phyloP scores from a whole-genome alignment of 2,888 invertebrate species.

The Apamea epomidion region DNA sequence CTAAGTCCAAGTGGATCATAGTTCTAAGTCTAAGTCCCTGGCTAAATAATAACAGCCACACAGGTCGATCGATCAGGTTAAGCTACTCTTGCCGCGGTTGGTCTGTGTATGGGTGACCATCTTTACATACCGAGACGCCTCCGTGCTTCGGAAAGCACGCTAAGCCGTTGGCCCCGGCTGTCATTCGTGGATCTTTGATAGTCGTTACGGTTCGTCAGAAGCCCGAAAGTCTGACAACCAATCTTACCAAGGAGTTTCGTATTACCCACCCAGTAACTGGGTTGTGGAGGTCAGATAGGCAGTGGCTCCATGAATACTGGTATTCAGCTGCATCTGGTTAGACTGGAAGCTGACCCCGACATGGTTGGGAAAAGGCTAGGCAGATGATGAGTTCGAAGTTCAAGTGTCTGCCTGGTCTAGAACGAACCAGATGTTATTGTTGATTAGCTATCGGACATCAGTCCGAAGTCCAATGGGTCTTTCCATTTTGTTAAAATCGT shows the following conservation, averaged over 20 bases:
- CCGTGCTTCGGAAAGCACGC: background rate
- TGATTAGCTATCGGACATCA: background rate
- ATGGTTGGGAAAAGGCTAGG: background rate
- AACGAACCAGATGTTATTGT: background rate
- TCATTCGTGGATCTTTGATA: background rate
- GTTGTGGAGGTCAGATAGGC: background rate
- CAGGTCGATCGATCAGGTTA: background rate
- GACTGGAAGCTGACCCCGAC: background rate
- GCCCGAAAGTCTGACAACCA: background rate
- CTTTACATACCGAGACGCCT: background rate
- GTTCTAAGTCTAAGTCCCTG: slow-evolving; percentile 26
- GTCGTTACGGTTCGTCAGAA: background rate
- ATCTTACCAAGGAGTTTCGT: background rate
- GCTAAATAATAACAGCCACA: background rate
- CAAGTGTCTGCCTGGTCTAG: slow-evolving; percentile 2
- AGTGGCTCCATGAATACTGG: background rate
- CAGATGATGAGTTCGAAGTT: slow-evolving; percentile 15
- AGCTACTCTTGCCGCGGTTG: no score
- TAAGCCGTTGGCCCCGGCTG: background rate
- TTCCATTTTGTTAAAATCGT: background rate
- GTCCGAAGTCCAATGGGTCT: background rate
- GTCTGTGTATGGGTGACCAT: no score
- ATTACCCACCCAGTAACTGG: background rate
- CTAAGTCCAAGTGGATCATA: slow-evolving; percentile 27
- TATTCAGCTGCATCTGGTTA: background rate